phyloP scores from a whole-genome alignment of 2,113 vertebrate genomes.

The Platysteira castanea region DNA sequence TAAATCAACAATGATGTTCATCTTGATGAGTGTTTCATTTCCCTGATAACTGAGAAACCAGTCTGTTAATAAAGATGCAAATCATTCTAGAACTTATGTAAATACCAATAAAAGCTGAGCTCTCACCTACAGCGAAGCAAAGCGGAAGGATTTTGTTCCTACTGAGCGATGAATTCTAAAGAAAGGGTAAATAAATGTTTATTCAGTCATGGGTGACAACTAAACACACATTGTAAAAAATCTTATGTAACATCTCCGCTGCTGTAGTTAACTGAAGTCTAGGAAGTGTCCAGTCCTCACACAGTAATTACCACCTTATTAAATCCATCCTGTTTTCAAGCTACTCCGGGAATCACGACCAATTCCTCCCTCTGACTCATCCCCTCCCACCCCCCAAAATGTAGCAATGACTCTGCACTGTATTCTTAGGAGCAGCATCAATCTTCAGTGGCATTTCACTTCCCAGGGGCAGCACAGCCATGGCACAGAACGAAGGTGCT shows the following conservation, averaged over 20 bases:
- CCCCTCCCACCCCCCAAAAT: neutral
- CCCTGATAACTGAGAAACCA: neutral
- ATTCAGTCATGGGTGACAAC: neutral
- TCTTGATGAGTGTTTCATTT: neutral
- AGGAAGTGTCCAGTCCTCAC: neutral
- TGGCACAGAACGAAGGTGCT: neutral
- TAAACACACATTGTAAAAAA: neutral
- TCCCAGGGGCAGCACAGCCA: neutral
- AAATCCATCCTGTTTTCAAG: constrained; percentile 34
- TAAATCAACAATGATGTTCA: neutral
- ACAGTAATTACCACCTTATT: neutral
- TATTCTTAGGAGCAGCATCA: neutral
- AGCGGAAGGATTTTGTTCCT: neutral
- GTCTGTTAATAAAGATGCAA: neutral
- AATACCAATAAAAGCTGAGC: neutral
- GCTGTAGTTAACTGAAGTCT: neutral
- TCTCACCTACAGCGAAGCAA: neutral
- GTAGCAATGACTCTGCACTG: neutral
- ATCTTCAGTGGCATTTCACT: neutral
- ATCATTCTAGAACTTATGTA: neutral
- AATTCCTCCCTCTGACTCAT: neutral
- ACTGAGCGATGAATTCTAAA: neutral
- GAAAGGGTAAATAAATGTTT: neutral
- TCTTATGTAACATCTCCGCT: neutral
- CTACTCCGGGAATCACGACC: neutral